Evolutionary conservation across 1,140 invertebrate genomes (phyloP), one percentile per base, ranked within the genome.

Genomic region (Bemisia tabaci): DNA sequence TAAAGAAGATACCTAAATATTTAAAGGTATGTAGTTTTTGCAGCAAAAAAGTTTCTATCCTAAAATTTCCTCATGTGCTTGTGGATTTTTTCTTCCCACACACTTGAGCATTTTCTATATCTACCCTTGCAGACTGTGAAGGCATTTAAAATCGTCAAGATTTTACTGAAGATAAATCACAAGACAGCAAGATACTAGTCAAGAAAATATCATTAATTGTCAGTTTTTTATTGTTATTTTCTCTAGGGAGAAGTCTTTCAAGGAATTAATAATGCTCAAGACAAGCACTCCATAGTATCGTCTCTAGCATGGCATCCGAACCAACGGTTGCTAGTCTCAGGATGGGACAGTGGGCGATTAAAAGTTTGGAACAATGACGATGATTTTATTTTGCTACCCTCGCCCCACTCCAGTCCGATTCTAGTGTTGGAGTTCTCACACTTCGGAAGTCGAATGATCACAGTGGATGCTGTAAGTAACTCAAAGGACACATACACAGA

Each of bases 261-360:
- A 48, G 33, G 33, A 48, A 48, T 48, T 9, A 48, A 48, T 17
- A 48, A 48, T 48, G 33, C 33, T 9, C 33, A 48, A 48, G 33
- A 48, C 17, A 48, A 48, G 33, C 5, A 48, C 5, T 48, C 87
- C 65, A 89, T 91, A 80, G 88, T 90, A 0, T 89, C 90, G 17
- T 83, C 87, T 9, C 75, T 96, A n/a, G 82, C 83, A 9, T 98
- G 95, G 95, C 94, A 97, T 80, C 94, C 94, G 1, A 85, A 84
- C 59, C 85, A 87, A 72, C 84, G 86, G 59, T 80, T 92, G 65
- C 75, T 97, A 60, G 88, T 88, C 2, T 86, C 87, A 63, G 92
- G 92, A 11, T 97, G 93, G 92, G 92, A 95, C 77, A 92, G 85
- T 74, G 95, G 95, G 59, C 91, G 93, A 73, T 78, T 97, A 0